Percentiles rank a stretch among this genome's conserved stretches.
Evolutionary conservation across 2,888 invertebrate species (phyloP).

Genomic region (Brachyopa scutellaris): DNA sequence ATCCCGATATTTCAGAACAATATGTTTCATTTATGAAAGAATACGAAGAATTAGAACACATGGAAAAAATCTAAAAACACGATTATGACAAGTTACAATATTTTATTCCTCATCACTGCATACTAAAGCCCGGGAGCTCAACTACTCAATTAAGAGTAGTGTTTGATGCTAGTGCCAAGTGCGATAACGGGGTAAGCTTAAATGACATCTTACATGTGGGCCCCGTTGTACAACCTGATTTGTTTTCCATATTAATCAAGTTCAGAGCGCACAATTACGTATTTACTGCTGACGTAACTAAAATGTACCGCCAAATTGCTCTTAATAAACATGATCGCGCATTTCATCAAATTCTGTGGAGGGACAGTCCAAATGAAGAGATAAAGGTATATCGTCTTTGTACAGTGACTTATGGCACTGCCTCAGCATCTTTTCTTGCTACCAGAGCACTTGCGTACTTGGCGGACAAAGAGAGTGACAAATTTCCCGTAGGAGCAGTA

Average conservation of each 20-base stretch:
- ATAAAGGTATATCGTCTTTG: constrained; percentile 12
- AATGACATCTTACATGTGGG: constrained; percentile 14
- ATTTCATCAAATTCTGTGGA: constrained; percentile 18
- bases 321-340: neutral
- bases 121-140: constrained; percentile 2
- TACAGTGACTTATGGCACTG: neutral
- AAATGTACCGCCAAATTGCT: constrained; percentile 15
- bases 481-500: neutral
- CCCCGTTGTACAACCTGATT: constrained; percentile 8
- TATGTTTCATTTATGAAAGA: constrained; percentile 11
- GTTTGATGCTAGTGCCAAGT: neutral
- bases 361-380: constrained; percentile 2
- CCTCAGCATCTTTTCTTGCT: neutral
- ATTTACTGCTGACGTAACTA: constrained; percentile 9
- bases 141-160: constrained; percentile 4
- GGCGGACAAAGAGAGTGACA: neutral
- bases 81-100: neutral
- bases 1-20: neutral
- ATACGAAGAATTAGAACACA: neutral
- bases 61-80: neutral
- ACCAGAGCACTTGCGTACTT: neutral
- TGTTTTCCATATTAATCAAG: constrained; percentile 1
- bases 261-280: constrained; percentile 19
- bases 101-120: constrained; percentile 20
- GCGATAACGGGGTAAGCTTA: neutral